Percentiles rank a stretch among this genome's conserved stretches.
Evolutionary conservation across 2,797 vertebrate species (phyloP).

Genomic region (Oreochromis mossambicus): DNA sequence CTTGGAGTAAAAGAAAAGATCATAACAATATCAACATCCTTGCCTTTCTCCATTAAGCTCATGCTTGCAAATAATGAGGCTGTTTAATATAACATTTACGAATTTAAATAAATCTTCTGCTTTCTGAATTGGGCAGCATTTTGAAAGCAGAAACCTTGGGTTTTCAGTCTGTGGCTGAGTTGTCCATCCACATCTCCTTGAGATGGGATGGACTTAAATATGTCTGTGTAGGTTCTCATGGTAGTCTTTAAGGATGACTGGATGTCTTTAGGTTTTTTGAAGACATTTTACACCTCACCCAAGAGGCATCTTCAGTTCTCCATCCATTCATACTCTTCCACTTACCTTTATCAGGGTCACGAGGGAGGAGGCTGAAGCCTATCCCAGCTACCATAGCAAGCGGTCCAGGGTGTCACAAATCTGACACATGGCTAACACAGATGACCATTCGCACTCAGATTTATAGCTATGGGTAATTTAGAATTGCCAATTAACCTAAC

Average conservation of each 20-base stretch:
- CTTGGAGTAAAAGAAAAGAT: neutral
- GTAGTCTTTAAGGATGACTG: neutral
- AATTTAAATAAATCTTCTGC: neutral
- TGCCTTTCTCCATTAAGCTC: neutral
- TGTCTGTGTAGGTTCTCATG: neutral
- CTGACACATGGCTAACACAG: neutral
- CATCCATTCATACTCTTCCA: neutral
- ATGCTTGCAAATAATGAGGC: neutral
- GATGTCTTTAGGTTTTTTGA: neutral
- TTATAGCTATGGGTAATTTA: neutral
- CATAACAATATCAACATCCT: conserved; percentile 4
- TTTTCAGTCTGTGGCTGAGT: neutral
- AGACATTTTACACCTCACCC: neutral
- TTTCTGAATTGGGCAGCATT: neutral
- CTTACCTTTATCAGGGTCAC: neutral
- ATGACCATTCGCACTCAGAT: neutral
- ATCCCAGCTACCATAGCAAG: neutral
- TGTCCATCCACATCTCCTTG: neutral
- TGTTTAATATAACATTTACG: neutral
- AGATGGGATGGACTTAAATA: neutral
- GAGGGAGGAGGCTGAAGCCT: neutral
- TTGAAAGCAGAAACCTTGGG: neutral
- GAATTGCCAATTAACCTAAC: neutral
- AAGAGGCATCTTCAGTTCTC: neutral
- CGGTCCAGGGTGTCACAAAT: neutral